These are phyloP conservation scores for Melierax canorus DNA, from an alignment of 2,113 vertebrate genomes.

Conservation along the genomic window DNA sequence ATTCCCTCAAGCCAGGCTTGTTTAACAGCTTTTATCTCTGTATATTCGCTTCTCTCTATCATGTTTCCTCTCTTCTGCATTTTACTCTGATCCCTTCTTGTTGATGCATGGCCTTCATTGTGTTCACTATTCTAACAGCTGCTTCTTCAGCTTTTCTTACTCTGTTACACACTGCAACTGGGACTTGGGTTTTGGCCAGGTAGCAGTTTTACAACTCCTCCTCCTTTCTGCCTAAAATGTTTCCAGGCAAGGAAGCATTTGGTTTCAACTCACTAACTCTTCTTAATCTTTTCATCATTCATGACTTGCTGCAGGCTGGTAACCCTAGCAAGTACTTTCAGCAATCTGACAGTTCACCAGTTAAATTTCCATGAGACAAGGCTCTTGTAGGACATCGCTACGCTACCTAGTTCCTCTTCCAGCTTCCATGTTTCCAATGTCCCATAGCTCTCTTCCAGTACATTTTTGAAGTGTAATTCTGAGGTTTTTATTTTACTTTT, in stretches of 20 bases:
- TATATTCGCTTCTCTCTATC: background rate
- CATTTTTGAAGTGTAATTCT: background rate
- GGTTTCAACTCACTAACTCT: background rate
- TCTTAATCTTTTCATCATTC: background rate
- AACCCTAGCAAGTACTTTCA: background rate
- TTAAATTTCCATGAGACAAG: background rate
- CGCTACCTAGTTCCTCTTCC: background rate
- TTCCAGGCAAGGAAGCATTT: background rate
- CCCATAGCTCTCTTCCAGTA: background rate
- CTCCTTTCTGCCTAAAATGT: background rate
- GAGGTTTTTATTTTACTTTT: background rate
- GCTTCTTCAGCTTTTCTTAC: background rate
- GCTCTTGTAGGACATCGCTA: background rate
- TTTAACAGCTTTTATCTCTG: background rate
- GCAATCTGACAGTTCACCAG: background rate
- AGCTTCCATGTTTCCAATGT: background rate
- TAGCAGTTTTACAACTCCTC: background rate
- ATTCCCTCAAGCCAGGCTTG: background rate
- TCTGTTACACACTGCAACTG: background rate
- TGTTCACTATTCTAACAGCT: background rate
- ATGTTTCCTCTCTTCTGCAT: background rate
- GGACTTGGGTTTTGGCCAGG: background rate
- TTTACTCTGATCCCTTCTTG: background rate
- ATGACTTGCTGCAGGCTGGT: background rate
- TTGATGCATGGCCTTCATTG: background rate